phyloP scores from a whole-genome alignment of 1,140 invertebrate species.

The Macrocentrus cingulum region DNA sequence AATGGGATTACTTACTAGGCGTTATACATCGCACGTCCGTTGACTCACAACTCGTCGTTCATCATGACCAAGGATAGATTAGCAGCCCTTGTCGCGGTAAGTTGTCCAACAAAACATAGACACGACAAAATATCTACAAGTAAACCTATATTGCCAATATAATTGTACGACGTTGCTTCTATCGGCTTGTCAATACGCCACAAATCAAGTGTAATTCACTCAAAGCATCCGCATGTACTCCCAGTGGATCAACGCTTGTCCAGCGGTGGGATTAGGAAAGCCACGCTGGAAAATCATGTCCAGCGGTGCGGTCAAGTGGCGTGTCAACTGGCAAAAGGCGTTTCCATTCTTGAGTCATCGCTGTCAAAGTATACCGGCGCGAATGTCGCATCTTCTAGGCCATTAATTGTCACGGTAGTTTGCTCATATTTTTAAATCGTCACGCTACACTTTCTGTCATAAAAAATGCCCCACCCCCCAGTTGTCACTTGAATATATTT shows the following conservation, averaged over 20 bases:
- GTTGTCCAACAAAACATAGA: constrained; percentile 41
- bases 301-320: not conserved
- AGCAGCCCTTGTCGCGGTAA: constrained; percentile 92
- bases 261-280: too few relatives aligned
- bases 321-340: constrained; percentile 15
- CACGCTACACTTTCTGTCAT: not conserved
- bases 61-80: constrained; percentile 98
- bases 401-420: not conserved
- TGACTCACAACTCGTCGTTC: constrained; percentile 55
- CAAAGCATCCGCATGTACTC: too few relatives aligned
- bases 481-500: too few relatives aligned
- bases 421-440: not conserved
- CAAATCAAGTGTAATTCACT: too few relatives aligned
- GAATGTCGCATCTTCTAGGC: constrained; percentile 19
- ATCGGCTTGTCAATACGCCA: too few relatives aligned
- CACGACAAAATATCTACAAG: constrained; percentile 8
- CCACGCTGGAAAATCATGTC: too few relatives aligned
- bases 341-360: constrained; percentile 24
- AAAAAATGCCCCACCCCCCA: not conserved
- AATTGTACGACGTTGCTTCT: too few relatives aligned
- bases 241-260: too few relatives aligned
- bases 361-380: constrained; percentile 8
- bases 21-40: constrained; percentile 45
- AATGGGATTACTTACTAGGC: constrained; percentile 71
- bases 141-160: too few relatives aligned